A percentile compares a stretch with the other conserved stretches of the same genome.
These are phyloP conservation scores for Pachymerium ferrugineum DNA, from an alignment of 2,888 invertebrate genomes.

Conservation along the genomic window DNA sequence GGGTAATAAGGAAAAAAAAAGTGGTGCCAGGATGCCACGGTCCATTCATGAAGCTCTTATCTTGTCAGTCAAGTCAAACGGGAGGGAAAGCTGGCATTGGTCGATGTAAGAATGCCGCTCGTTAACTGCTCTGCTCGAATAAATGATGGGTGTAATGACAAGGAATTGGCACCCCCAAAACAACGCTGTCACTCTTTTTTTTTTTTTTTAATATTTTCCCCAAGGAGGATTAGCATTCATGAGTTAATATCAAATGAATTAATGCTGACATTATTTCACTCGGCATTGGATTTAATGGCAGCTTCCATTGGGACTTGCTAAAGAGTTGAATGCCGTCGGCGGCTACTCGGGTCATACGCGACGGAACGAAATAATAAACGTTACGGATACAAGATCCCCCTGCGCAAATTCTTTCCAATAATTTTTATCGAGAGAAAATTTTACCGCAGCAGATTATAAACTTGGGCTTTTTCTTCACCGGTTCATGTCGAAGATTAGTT, in stretches of 20 bases:
- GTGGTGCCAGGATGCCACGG: not conserved
- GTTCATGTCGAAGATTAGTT: too few species aligned
- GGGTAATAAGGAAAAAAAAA: conserved; percentile 15
- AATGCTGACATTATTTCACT: not conserved
- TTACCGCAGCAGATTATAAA: too few species aligned
- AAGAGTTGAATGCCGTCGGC: too few species aligned
- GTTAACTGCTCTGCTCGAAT: not conserved
- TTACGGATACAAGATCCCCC: too few species aligned
- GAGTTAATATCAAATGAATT: not conserved
- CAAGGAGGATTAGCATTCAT: not conserved
- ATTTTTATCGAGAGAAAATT: too few species aligned
- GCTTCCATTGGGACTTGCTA: too few species aligned
- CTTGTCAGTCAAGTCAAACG: not conserved
- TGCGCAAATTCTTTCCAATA: too few species aligned
- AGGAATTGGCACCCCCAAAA: conserved; percentile 7
- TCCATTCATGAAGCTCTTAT: conserved; percentile 19
- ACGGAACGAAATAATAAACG: too few species aligned
- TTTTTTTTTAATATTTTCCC: too few species aligned
- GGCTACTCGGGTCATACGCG: too few species aligned
- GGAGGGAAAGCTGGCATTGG: not conserved
- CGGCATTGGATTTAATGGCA: too few species aligned
- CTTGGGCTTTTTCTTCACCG: too few species aligned
- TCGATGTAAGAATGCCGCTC: conserved; percentile 9
- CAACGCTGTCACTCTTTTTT: not conserved
- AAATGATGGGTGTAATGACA: conserved; percentile 19